Percentiles rank a stretch among this genome's conserved stretches.
These are phyloP conservation scores for Timandra comae DNA, from an alignment of 2,888 invertebrate species.

Conservation along the genomic window DNA sequence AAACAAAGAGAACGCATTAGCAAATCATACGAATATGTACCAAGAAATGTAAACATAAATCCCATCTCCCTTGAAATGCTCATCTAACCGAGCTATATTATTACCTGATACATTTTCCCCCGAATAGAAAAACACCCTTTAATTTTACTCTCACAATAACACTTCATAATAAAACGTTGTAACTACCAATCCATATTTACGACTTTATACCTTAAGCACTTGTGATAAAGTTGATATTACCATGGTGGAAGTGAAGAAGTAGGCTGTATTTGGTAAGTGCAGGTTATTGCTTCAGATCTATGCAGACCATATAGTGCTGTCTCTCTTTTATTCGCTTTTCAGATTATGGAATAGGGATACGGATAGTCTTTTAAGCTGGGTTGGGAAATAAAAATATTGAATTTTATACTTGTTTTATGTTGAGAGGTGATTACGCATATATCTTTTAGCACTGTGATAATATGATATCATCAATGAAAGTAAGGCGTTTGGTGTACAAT, in stretches of 20 bases:
- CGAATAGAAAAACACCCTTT: constrained; percentile 55
- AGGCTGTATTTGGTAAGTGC: too few relatives aligned
- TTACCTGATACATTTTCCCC: constrained; percentile 58
- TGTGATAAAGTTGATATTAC: too few relatives aligned
- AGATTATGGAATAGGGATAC: constrained; percentile 32
- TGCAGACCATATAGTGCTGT: constrained; percentile 37
- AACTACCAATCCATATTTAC: not conserved
- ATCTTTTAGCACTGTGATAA: too few relatives aligned
- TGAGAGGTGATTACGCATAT: too few relatives aligned
- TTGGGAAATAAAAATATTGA: constrained; percentile 13
- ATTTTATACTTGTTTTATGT: constrained; percentile 13
- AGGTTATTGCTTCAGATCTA: constrained; percentile 42
- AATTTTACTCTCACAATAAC: constrained; percentile 46
- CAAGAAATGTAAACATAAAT: constrained; percentile 38
- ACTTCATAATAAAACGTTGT: constrained; percentile 5
- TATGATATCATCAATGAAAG: too few relatives aligned
- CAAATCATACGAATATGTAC: constrained; percentile 32
- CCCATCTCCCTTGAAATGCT: constrained; percentile 43
- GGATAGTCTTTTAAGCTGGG: constrained; percentile 23
- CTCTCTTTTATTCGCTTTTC: constrained; percentile 39
- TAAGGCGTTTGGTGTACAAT: too few relatives aligned
- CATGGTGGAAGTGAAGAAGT: too few relatives aligned
- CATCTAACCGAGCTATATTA: constrained; percentile 51
- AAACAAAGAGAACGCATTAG: constrained; percentile 30
- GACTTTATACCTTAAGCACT: constrained; percentile 11